A percentile compares a stretch with the other conserved stretches of the same genome.
Conservation (phyloP, 2,888 invertebrate genomes). For the Eupithecia subfuscata region DNA sequence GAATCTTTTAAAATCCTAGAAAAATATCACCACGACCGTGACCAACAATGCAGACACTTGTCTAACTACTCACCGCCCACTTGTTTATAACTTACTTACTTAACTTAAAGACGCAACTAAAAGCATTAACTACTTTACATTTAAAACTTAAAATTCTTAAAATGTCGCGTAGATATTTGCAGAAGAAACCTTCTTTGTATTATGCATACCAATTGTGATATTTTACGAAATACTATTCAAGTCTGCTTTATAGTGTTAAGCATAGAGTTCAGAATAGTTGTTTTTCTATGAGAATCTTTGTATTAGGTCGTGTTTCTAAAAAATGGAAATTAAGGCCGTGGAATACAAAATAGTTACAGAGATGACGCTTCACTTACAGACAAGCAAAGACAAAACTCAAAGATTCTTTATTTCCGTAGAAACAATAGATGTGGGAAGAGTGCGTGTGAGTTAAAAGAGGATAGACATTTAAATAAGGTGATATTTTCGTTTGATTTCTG, state of each 20-base stretch:
- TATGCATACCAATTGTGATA: constrained; percentile 27
- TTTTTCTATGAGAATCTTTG: not conserved
- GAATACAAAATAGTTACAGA: constrained; percentile 5
- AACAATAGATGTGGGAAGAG: too few species aligned
- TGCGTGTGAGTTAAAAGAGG: too few species aligned
- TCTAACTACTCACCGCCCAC: not conserved
- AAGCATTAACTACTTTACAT: constrained; percentile 21
- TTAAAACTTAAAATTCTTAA: constrained; percentile 33
- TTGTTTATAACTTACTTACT: constrained; percentile 14
- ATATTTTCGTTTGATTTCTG: too few species aligned
- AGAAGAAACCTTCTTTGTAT: constrained; percentile 29
- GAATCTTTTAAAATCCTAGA: not conserved
- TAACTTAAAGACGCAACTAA: constrained; percentile 28
- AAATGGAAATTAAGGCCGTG: constrained; percentile 68
- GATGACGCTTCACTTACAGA: too few species aligned
- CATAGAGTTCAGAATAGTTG: constrained; percentile 16
- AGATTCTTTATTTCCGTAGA: too few species aligned
- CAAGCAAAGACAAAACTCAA: too few species aligned
- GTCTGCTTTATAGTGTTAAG: not conserved
- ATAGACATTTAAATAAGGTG: too few species aligned
- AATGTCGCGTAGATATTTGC: constrained; percentile 17
- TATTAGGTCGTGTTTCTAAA: constrained; percentile 50
- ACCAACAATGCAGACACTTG: not conserved
- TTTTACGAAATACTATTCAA: not conserved
- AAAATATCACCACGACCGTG: not conserved